Percentiles rank a stretch among this genome's conserved stretches.
Evolutionary conservation across 2,888 invertebrate species (phyloP).

Genomic region (Callimorpha dominula): DNA sequence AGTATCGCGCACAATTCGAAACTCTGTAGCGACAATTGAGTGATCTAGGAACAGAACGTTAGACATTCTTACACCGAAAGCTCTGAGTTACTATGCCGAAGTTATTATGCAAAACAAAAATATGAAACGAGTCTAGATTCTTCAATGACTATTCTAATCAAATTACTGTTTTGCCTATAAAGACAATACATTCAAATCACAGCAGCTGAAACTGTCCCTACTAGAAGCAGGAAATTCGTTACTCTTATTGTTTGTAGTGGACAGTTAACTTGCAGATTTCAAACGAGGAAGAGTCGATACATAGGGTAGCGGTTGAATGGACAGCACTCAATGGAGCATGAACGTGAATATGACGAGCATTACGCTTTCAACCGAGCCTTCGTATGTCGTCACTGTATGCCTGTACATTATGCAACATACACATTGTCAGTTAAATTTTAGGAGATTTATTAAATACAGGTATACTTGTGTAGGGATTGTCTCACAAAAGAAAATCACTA

Average conservation of each 20-base stretch:
- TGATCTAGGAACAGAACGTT: too few relatives aligned
- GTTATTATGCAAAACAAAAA: too few relatives aligned
- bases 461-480: not conserved
- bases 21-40: too few relatives aligned
- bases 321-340: conserved; percentile 60
- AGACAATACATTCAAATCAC: conserved; percentile 8
- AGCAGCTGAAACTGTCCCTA: not conserved
- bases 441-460: conserved; percentile 11
- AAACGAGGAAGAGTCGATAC: conserved; percentile 46
- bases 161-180: not conserved
- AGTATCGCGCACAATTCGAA: too few relatives aligned
- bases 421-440: conserved; percentile 15
- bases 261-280: conserved; percentile 41
- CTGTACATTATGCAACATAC: conserved; percentile 39
- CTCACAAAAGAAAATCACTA: too few relatives aligned
- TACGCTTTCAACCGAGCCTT: conserved; percentile 48
- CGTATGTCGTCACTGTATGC: conserved; percentile 40
- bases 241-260: conserved; percentile 27
- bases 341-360: conserved; percentile 60
- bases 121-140: too few relatives aligned
- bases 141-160: too few relatives aligned
- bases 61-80: too few relatives aligned
- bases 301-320: conserved; percentile 55
- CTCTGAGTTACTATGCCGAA: too few relatives aligned
- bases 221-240: conserved; percentile 23